Conservation (phyloP, 1,140 invertebrate genomes). For the Argopecten irradians region DNA sequence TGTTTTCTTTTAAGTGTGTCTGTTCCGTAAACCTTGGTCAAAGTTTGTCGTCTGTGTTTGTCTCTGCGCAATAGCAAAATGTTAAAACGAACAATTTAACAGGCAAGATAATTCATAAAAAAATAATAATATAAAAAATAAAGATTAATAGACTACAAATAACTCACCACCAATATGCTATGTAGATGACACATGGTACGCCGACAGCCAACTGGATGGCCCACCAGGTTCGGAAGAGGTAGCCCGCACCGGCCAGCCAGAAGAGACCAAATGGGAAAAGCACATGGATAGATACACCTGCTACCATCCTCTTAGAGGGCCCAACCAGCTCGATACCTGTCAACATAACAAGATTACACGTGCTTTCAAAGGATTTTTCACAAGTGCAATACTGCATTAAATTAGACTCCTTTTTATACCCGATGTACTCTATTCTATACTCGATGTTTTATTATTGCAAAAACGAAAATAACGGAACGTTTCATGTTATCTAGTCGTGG, state of each 20-base stretch:
- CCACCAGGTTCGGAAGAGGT: constrained; percentile 84
- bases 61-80: neutral
- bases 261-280: constrained; percentile 85
- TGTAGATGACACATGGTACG: constrained; percentile 84
- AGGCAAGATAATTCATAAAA: neutral
- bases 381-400: constrained; percentile 28
- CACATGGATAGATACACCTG: constrained; percentile 84
- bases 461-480: neutral
- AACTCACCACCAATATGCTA: constrained; percentile 78
- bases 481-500: neutral
- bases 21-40: too few relatives aligned
- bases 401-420: neutral
- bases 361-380: neutral
- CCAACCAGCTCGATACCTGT: constrained; percentile 65
- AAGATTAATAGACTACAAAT: neutral
- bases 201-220: constrained; percentile 86
- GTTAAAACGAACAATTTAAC: too few relatives aligned
- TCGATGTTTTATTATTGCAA: neutral
- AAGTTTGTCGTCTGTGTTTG: too few relatives aligned
- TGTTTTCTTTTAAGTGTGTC: too few relatives aligned
- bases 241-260: constrained; percentile 80
- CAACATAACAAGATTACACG: neutral
- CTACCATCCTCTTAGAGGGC: constrained; percentile 80
- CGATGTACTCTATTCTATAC: neutral
- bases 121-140: neutral